Conservation (phyloP, 2,888 invertebrate species). For the Pseudolycoriella hygida region DNA sequence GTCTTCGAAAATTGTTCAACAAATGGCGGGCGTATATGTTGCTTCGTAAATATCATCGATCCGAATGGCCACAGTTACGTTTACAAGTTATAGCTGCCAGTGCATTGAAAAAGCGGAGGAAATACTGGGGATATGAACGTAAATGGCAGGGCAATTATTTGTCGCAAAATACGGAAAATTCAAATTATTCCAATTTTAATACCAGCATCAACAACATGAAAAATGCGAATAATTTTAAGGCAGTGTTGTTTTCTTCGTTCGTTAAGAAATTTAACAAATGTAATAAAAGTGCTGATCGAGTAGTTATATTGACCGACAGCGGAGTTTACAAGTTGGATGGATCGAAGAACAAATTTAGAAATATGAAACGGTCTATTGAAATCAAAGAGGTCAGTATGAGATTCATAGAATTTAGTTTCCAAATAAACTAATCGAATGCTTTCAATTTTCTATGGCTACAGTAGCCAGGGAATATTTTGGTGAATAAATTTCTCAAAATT, state of each 20-base stretch:
- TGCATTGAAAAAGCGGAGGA: constrained; percentile 39
- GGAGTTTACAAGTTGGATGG: constrained; percentile 77
- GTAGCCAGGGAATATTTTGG: no score
- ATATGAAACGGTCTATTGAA: constrained; percentile 68
- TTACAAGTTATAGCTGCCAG: constrained; percentile 63
- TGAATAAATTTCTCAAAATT: no score
- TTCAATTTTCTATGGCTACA: background rate
- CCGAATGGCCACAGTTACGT: constrained; percentile 76
- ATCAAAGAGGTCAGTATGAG: constrained; percentile 44
- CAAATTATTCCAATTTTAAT: constrained; percentile 43
- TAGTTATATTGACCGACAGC: constrained; percentile 71
- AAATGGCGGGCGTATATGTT: constrained; percentile 81
- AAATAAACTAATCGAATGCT: no score
- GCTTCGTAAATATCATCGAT: constrained; percentile 57
- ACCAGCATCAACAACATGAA: constrained; percentile 48
- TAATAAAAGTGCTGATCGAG: constrained; percentile 72
- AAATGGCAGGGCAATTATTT: constrained; percentile 79
- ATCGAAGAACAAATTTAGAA: constrained; percentile 56
- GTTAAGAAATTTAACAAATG: constrained; percentile 29
- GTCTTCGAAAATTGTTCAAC: constrained; percentile 44
- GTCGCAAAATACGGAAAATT: constrained; percentile 45
- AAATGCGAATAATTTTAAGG: constrained; percentile 44
- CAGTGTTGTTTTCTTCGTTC: constrained; percentile 29
- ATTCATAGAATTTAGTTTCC: background rate
- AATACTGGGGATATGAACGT: constrained; percentile 55